Base-by-base conservation (phyloP, 2,797 vertebrate species). In the Diplodus puntazzo region DNA sequence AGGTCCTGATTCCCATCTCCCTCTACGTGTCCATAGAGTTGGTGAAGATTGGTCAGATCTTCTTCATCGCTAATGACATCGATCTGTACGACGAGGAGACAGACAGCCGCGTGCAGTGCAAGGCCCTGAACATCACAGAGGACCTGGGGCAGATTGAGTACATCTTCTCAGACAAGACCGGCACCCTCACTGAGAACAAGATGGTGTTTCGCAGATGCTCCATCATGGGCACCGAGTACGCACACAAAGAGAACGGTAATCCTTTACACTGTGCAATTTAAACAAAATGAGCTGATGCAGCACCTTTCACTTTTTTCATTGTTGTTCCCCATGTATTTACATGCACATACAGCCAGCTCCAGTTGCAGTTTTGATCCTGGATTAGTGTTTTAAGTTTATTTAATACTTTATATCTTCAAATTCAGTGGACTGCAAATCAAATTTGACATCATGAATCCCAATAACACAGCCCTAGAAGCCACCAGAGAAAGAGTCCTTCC, bases 171-270 rank as follows among this genome's bases (percentile, higher is more conserved):
- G 98, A 99, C 94, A 99, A 99, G 95, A 99, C 98, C 0, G 98
- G 98, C 46, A 99, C 98, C 0, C 94, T 99, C 63, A 99, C 98
- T 0, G 98, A 99, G 91, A 99, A 99, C 90, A 99, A 97, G 94
- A 99, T 99, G 98, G 97, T 98, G 34, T 99, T 99, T 79, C 93
- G 97, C 2, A 95, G 97, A 69, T 99, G 98, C 80, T 96, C 96
- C 75, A 85, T 99, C 8, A 90, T 96, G 91, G 98, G 98, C 54
- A 95, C 88, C 0, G 98, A 99, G 83, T 99, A 96, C 80, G 93
- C 96, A 17, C 98, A 99, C 90, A 95, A 96, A 73, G 97, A 99
- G 90, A 98, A 99, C 1, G 96, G 98, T 99, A 91, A 83, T 48
- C 13, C 12, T 72, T 55, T 21, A 69, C 50, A 48, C 4, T 46